These are phyloP conservation scores for Drosophila willistoni DNA, from an alignment of 1,140 invertebrate species.

Conservation along the genomic window DNA sequence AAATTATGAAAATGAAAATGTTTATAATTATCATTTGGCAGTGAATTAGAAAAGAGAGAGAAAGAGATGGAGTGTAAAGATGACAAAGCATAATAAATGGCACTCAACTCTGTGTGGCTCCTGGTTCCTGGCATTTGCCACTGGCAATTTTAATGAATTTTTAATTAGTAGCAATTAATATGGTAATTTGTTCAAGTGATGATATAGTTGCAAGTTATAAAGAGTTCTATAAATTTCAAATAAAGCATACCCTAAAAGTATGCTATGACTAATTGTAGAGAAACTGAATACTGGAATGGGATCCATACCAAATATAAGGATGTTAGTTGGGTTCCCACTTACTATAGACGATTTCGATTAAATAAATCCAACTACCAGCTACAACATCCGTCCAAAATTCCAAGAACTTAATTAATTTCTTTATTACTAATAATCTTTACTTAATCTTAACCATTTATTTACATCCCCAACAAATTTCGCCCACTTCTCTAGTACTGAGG, in stretches of 20 bases:
- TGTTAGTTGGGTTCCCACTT: neutral
- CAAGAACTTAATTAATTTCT: slow-evolving; percentile 62
- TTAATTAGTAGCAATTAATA: slow-evolving; percentile 81
- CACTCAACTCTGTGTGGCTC: slow-evolving; percentile 36
- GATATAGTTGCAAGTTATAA: slow-evolving; percentile 7
- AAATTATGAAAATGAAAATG: slow-evolving; percentile 74
- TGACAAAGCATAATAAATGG: slow-evolving; percentile 81
- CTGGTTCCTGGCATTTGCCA: slow-evolving; percentile 38
- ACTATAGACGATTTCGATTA: too few relatives aligned
- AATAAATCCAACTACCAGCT: too few relatives aligned
- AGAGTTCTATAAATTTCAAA: slow-evolving; percentile 5
- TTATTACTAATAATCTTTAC: slow-evolving; percentile 73
- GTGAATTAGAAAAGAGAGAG: slow-evolving; percentile 34
- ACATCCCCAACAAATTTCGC: slow-evolving; percentile 40
- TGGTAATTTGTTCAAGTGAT: slow-evolving; percentile 70
- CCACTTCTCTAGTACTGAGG: slow-evolving; percentile 21
- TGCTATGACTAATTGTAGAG: slow-evolving; percentile 5
- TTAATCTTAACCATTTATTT: slow-evolving; percentile 75
- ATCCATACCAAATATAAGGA: too few relatives aligned
- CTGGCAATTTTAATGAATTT: slow-evolving; percentile 72
- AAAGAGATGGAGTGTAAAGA: slow-evolving; percentile 43
- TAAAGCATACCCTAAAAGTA: slow-evolving; percentile 1
- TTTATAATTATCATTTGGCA: slow-evolving; percentile 76
- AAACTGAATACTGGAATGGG: neutral
- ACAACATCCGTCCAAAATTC: neutral